phyloP scores from a whole-genome alignment of 2,797 vertebrate species.

The Paedocypris micromegethes region DNA sequence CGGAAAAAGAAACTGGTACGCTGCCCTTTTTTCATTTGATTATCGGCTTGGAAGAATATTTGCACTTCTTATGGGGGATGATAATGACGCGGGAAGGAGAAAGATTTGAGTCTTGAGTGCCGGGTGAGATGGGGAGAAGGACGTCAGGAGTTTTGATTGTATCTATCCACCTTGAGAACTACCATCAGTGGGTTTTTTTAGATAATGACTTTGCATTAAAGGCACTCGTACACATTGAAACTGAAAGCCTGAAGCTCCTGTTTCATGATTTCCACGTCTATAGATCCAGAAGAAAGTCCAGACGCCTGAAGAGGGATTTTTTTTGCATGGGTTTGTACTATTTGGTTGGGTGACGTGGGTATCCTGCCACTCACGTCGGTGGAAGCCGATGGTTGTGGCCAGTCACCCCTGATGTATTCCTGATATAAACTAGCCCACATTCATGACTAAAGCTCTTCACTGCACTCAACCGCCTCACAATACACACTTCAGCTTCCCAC shows the following conservation, averaged over 20 bases:
- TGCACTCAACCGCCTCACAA: slow-evolving; percentile 23
- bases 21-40: slow-evolving; percentile 26
- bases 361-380: not conserved
- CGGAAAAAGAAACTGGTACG: slow-evolving; percentile 40
- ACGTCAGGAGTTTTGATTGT: slow-evolving; percentile 9
- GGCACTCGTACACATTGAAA: no score
- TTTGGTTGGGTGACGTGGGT: slow-evolving; percentile 7
- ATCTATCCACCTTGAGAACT: slow-evolving; percentile 10
- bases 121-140: slow-evolving; percentile 1
- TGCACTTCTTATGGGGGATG: slow-evolving; percentile 3
- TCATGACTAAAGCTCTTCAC: slow-evolving; percentile 36
- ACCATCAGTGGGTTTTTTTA: not conserved
- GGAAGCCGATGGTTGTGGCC: slow-evolving; percentile 37
- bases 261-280: not conserved
- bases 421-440: slow-evolving; percentile 53
- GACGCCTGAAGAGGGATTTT: not conserved
- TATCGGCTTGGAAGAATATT: slow-evolving; percentile 2
- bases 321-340: slow-evolving; percentile 10
- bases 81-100: slow-evolving; percentile 3
- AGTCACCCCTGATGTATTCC: slow-evolving; percentile 56
- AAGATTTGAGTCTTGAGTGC: slow-evolving; percentile 10
- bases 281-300: no score
- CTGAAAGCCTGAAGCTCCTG: not conserved
- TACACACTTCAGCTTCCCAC: slow-evolving; percentile 37
- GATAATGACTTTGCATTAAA: no score